Base-by-base conservation (phyloP, 1,140 invertebrate species). In the Chrysomallon squamiferum region DNA sequence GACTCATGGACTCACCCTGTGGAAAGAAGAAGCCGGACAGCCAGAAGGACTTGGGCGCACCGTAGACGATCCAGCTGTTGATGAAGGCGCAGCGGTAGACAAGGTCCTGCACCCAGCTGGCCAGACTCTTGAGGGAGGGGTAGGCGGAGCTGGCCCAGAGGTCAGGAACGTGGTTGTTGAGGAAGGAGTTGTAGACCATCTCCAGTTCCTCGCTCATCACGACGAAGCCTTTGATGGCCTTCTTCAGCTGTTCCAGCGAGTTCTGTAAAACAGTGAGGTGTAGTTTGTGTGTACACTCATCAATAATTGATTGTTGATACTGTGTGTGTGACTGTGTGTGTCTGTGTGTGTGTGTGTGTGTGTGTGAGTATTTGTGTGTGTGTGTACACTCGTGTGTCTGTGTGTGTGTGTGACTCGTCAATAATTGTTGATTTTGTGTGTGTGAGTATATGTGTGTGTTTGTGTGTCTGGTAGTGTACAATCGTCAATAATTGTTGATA, bases 11-110 rank as follows among this genome's bases (percentile, higher is more conserved):
- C n/a, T n/a, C 52, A 85, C 86, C 93, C 88, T 96, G 94, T 0
- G 94, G 93, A 80, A 95, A 96, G 82, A 93, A 96, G 75, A 96
- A 91, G 20, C 94, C 95, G 43, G 93, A 93, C 33, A 96, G 83
- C 95, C 94, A 96, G 78, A 91, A 95, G 5, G 93, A 95, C 38
- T 88, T 87, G 13, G 93, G 93, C n/a, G 85, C 86, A 5, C 89
- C 90, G 11, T 88, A 87, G 43, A 86, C 83, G 15, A 93, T 85
- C 95, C 95, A 96, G 63, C 86, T 88, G 89, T 88, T 84, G 58
- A 95, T 91, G 79, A 95, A 95, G 76, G 93, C 90, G 33, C 94
- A 88, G 56, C 94, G 87, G 6, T 92, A 82, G 35, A 90, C 86
- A 35, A 96, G 88, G 80, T 96, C 94, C 60, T 88, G 88, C 20